Conservation (phyloP, 2,888 invertebrate species). For the Leucania comma region DNA sequence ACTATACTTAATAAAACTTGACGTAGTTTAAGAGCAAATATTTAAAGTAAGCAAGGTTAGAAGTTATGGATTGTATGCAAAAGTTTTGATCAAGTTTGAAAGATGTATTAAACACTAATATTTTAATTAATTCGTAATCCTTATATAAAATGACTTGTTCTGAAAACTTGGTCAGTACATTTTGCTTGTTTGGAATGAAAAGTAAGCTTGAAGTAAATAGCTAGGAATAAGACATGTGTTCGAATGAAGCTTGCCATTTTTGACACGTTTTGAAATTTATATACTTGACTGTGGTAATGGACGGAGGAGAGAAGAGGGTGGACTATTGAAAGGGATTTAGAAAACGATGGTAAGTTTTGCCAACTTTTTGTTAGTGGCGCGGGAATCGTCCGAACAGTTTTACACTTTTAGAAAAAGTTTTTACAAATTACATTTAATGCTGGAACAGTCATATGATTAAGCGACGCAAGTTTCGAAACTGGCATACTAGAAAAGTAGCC, state of each 20-base stretch:
- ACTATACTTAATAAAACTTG: constrained; percentile 55
- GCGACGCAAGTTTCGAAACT: neutral
- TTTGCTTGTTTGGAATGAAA: constrained; percentile 55
- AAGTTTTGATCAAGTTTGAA: constrained; percentile 62
- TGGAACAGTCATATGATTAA: constrained; percentile 4
- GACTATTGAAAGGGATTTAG: neutral
- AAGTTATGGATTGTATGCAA: constrained; percentile 50
- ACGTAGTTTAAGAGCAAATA: constrained; percentile 39
- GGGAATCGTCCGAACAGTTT: constrained; percentile 9
- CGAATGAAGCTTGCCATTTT: constrained; percentile 64
- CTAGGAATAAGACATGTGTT: constrained; percentile 60
- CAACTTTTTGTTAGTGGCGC: neutral
- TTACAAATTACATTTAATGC: constrained; percentile 9
- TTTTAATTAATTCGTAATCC: constrained; percentile 43
- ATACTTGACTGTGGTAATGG: constrained; percentile 45
- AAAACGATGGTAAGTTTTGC: neutral
- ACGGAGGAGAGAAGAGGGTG: constrained; percentile 3
- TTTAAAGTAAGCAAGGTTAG: constrained; percentile 50
- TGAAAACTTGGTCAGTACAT: constrained; percentile 58
- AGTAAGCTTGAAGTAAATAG: constrained; percentile 51
- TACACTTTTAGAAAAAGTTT: constrained; percentile 30
- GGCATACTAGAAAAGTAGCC: neutral
- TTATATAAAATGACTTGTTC: constrained; percentile 39
- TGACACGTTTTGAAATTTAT: constrained; percentile 65
- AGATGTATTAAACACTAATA: constrained; percentile 44